phyloP scores from a whole-genome alignment of 2,888 invertebrate species.

The Mythimna vitellina region DNA sequence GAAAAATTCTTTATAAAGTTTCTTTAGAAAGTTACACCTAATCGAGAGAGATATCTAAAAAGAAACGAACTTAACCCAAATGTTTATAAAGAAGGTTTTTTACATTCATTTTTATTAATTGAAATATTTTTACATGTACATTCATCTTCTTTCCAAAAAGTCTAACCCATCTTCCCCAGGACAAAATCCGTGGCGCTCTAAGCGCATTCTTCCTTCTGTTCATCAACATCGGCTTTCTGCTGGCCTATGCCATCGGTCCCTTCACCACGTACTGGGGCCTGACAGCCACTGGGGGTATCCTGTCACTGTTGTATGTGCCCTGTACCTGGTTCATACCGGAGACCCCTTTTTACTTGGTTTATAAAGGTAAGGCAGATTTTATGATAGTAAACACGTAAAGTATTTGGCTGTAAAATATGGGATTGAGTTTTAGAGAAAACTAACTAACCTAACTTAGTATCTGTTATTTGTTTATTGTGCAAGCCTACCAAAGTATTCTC shows the following conservation, averaged over 20 bases:
- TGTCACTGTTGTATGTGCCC: slow-evolving; percentile 92
- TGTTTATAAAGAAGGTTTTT: no score
- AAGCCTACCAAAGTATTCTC: no score
- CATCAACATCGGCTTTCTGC: slow-evolving; percentile 93
- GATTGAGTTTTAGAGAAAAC: no score
- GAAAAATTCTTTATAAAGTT: no score
- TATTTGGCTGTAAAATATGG: no score
- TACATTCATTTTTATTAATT: no score
- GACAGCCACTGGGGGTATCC: slow-evolving; percentile 92
- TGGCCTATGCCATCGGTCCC: slow-evolving; percentile 94
- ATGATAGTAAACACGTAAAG: no score
- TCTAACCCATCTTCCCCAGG: slow-evolving; percentile 78
- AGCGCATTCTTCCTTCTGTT: slow-evolving; percentile 95
- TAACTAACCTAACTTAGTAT: no score
- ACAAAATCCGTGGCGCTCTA: slow-evolving; percentile 94
- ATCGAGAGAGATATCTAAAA: no score
- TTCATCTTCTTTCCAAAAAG: background rate
- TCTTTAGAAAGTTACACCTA: no score
- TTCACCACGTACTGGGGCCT: slow-evolving; percentile 92
- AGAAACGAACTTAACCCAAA: no score
- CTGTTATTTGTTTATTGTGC: no score
- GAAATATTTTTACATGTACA: background rate
- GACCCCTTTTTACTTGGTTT: slow-evolving; percentile 94
- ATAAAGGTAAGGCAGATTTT: slow-evolving; percentile 83
- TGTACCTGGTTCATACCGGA: slow-evolving; percentile 94